These are phyloP conservation scores for Entomobrya multifasciata DNA, from an alignment of 2,888 invertebrate genomes.

Conservation along the genomic window DNA sequence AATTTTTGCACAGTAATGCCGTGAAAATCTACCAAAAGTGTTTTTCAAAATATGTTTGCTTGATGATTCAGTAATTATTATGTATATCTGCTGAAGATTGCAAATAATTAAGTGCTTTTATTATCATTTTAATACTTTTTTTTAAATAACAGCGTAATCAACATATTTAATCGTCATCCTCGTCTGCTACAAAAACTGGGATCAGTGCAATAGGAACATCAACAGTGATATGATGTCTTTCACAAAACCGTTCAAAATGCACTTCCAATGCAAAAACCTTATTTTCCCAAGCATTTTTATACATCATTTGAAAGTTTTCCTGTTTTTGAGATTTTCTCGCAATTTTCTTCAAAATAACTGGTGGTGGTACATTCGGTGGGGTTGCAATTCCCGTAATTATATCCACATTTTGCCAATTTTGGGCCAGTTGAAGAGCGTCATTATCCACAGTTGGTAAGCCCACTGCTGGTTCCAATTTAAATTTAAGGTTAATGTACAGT, in stretches of 20 bases:
- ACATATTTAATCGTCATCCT: no score
- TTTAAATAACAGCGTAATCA: background rate
- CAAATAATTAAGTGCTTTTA: no score
- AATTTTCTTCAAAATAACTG: constrained; percentile 20
- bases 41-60: no score
- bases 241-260: constrained; percentile 5
- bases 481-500: constrained; percentile 2
- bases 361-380: constrained; percentile 17
- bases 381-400: constrained; percentile 23
- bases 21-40: no score
- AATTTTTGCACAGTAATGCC: no score
- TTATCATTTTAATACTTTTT: background rate
- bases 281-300: constrained; percentile 27
- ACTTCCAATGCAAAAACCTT: constrained; percentile 23
- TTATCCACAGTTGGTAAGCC: constrained; percentile 15
- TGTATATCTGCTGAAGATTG: no score
- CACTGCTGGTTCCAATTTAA: constrained; percentile 15
- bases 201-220: constrained; percentile 27
- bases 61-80: no score
- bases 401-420: constrained; percentile 36
- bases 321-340: background rate
- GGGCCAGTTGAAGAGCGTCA: background rate
- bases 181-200: background rate
- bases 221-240: constrained; percentile 4
- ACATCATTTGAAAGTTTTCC: background rate